These are phyloP conservation scores for Tromatobia lineatoria DNA, from an alignment of 2,888 invertebrate species.

Conservation along the genomic window DNA sequence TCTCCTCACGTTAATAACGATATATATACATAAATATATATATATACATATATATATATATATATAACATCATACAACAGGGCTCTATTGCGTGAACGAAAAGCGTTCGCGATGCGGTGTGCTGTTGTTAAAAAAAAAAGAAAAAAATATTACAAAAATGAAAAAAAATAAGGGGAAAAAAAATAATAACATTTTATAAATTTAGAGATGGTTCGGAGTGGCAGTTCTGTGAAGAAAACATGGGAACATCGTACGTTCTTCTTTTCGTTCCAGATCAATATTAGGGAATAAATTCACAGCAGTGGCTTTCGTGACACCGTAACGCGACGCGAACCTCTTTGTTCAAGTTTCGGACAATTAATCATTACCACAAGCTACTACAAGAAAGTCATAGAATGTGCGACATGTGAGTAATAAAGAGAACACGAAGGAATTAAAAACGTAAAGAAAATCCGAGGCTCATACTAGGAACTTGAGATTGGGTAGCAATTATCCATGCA, in stretches of 20 bases:
- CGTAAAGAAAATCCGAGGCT: constrained; percentile 33
- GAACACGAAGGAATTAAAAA: constrained; percentile 4
- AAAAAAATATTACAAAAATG: constrained; percentile 42
- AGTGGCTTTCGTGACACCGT: constrained; percentile 59
- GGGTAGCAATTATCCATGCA: constrained; percentile 65
- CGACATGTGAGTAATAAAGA: constrained; percentile 45
- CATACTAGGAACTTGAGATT: constrained; percentile 26
- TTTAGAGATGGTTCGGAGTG: constrained; percentile 28
- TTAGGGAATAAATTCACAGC: constrained; percentile 60
- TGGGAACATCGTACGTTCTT: constrained; percentile 24
- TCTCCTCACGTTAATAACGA: constrained; percentile 56
- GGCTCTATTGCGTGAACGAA: constrained; percentile 71
- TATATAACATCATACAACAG: constrained; percentile 31
- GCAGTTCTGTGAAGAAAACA: constrained; percentile 9
- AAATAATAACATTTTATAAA: constrained; percentile 58
- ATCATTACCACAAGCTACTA: constrained; percentile 53
- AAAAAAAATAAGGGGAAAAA: constrained; percentile 22
- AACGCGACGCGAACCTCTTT: constrained; percentile 64
- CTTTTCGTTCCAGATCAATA: constrained; percentile 32
- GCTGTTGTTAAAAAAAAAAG: constrained; percentile 69
- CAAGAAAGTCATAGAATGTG: constrained; percentile 60
- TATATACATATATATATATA: constrained; percentile 60
- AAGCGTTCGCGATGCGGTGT: constrained; percentile 73
- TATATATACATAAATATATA: constrained; percentile 63
- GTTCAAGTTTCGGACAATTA: constrained; percentile 64